Base-by-base conservation (phyloP, 2,797 vertebrate genomes). In the Eidolon dupreanum region DNA sequence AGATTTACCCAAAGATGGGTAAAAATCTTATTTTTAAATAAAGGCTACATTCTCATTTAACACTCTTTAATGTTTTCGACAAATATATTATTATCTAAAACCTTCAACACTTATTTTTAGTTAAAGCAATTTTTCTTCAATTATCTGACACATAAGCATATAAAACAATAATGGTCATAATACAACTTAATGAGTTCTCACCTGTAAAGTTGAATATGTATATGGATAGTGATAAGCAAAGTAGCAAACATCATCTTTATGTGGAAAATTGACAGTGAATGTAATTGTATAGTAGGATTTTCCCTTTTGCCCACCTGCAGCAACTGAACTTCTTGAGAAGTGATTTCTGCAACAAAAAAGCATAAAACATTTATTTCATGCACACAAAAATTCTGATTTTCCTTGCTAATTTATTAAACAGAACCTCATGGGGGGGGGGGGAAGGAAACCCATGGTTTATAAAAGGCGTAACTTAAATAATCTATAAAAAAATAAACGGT, bases 181-280 rank as follows among this genome's bases (percentile, higher is more conserved):
- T 90, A 97, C 55, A 96, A 94, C 2, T 65, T n/a, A 95, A 36
- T 93, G n/a, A 61, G 68, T 82, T 71, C 97, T 98, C 98, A 99
- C 99, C 99, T 99, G 99, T 81, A 99, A 99, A 90, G 99, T 99
- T 57, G 99, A 99, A 92, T 99, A 99, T 0, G 99, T 99, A 81
- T 99, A 99, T 0, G 99, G 99, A 97, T 99, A 99, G 98, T 99
- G 99, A 97, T 99, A 99, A 96, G 99, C 99, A 97, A 99, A 99
- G 98, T 99, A 99, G 98, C 99, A 99, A 97, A 99, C 99, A 85
- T 99, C 99, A 94, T 99, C 99, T 98, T 99, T 99, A 97, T 99
- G 99, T 59, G 99, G 99, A 98, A 99, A 99, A 98, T 46, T 99
- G 95, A 99, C 98, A 75, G 99, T 99, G 98, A 99, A 99, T 41